Evolutionary conservation across 2,888 invertebrate species (phyloP).

Genomic region (Apamea epomidion): DNA sequence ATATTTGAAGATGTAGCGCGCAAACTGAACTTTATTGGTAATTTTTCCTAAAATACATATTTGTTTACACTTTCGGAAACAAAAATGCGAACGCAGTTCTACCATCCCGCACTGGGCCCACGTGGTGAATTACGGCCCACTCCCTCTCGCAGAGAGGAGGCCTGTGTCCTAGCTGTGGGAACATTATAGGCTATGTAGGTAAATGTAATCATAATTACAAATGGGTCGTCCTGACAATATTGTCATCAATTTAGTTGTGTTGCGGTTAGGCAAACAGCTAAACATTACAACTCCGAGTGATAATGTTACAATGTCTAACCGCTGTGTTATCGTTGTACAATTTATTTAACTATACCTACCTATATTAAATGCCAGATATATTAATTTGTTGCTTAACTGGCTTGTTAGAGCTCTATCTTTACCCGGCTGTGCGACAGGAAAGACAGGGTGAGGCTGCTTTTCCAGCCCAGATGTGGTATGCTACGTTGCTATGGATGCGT

Average conservation of each 20-base stretch:
- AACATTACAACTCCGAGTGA: constrained; percentile 12
- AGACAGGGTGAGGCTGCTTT: too few species aligned
- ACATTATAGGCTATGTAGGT: neutral
- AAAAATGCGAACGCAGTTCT: too few species aligned
- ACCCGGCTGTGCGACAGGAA: neutral
- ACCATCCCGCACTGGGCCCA: too few species aligned
- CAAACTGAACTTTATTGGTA: too few species aligned
- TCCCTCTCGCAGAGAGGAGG: too few species aligned
- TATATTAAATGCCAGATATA: neutral
- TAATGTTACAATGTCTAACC: constrained; percentile 38
- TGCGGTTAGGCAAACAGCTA: constrained; percentile 33
- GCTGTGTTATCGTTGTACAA: constrained; percentile 25
- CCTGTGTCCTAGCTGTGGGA: neutral
- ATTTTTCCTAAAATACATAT: too few species aligned
- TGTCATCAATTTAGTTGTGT: neutral
- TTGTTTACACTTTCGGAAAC: too few species aligned
- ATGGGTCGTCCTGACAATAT: constrained; percentile 12
- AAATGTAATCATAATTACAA: neutral
- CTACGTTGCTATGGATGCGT: too few species aligned
- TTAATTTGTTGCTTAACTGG: neutral
- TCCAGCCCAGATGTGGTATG: too few species aligned
- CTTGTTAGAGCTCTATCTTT: neutral
- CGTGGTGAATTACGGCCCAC: too few species aligned
- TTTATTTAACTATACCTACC: constrained; percentile 17
- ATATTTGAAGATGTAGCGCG: too few species aligned